Base-by-base conservation (phyloP, 2,113 vertebrate genomes). In the Serilophus lunatus region DNA sequence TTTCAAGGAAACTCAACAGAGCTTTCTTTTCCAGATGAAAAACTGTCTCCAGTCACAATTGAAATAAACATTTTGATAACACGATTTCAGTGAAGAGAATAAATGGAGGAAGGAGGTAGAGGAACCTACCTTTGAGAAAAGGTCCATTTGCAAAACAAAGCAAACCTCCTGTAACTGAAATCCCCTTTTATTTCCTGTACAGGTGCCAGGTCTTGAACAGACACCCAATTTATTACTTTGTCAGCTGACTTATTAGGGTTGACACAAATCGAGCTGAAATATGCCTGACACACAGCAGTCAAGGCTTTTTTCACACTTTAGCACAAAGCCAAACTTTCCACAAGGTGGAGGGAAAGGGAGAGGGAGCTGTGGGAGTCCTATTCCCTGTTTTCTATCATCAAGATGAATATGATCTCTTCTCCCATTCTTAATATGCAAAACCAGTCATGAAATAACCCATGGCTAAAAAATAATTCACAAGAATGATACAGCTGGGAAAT, bases 191-290 rank as follows among this genome's bases (percentile, higher is more conserved):
- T 98, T 98, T 98, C 97, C 97, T 98, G 97, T 97, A 96, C 95
- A 97, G 97, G 96, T 98, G 97, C 97, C 98, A 97, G 96, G 90
- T 87, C 94, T 95, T 96, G 96, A 98, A 93, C 96, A 97, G 97
- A 97, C 97, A 97, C 88, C 74, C 94, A 97, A 95, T 98, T 98
- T 98, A 98, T 98, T 97, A 97, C 93, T 88, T 96, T 97, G 97
- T 98, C 97, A 98, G 94, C 92, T 96, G 90, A 97, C 96, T 98
- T 98, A 97, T 97, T 98, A 97, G 82, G 90, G 96, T 95, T 98
- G 98, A 98, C 97, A 98, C 96, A 97, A 97, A 97, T 97, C 68
- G 69, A 98, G 87, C 86, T 97, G 96, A 98, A 98, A 97, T 97
- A 97, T 71, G 78, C 94, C 93, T 97, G 90, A 97, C 95, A 94